Evolutionary conservation across 2,113 vertebrate genomes (phyloP).

Genomic region (Orientallactaga bullata): DNA sequence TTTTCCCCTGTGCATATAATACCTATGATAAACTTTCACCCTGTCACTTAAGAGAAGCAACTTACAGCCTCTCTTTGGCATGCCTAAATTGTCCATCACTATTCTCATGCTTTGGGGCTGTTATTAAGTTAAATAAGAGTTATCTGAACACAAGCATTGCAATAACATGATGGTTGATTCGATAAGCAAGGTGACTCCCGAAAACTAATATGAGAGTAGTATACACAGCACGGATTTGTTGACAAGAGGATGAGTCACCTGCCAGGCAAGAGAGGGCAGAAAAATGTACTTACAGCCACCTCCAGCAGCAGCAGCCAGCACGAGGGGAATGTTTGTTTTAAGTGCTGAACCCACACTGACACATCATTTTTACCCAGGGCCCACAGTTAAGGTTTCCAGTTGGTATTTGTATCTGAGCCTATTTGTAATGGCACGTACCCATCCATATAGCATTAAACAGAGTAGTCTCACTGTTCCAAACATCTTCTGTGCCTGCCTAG

Average conservation of each 20-base stretch:
- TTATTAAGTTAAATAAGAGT: not conserved
- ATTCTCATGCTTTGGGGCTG: too few relatives aligned
- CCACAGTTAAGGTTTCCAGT: not conserved
- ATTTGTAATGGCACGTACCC: not conserved
- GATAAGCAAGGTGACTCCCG: not conserved
- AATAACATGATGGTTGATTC: too few relatives aligned
- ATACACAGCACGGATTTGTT: not conserved
- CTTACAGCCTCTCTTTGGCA: not conserved
- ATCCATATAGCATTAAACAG: too few relatives aligned
- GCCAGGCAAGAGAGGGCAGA: not conserved
- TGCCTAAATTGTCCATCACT: not conserved
- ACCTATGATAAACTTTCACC: not conserved
- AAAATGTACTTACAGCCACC: not conserved
- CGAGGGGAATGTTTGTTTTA: not conserved
- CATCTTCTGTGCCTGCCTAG: not conserved
- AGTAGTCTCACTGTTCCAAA: not conserved
- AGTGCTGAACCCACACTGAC: not conserved
- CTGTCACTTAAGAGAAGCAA: not conserved
- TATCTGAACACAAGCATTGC: not conserved
- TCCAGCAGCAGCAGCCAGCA: too few relatives aligned
- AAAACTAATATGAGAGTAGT: too few relatives aligned
- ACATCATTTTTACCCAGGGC: not conserved
- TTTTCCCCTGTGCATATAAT: too few relatives aligned
- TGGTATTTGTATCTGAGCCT: not conserved
- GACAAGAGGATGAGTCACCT: not conserved